phyloP scores from a whole-genome alignment of 1,140 invertebrate genomes.

The Solenopsis fugax region DNA sequence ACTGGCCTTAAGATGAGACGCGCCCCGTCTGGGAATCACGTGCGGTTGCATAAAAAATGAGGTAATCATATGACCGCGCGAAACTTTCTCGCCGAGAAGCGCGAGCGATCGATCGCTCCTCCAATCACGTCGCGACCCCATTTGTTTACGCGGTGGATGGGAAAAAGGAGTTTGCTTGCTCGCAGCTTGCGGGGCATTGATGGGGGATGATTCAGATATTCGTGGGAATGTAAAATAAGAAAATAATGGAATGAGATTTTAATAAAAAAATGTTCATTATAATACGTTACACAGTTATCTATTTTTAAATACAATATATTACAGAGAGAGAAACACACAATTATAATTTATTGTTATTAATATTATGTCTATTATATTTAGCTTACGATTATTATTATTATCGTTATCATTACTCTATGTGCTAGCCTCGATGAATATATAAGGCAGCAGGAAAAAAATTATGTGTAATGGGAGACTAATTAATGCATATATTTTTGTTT shows the following conservation, averaged over 20 bases:
- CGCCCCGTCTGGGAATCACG: not conserved
- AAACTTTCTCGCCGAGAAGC: not conserved
- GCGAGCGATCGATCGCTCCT: not conserved
- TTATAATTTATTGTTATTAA: slow-evolving; percentile 86
- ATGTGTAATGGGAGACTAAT: slow-evolving; percentile 84
- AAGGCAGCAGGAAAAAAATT: slow-evolving; percentile 80
- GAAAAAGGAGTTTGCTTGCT: not conserved
- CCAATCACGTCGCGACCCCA: not conserved
- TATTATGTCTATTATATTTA: slow-evolving; percentile 85
- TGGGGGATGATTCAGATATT: not conserved
- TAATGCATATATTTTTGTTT: slow-evolving; percentile 68
- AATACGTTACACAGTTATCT: slow-evolving; percentile 82
- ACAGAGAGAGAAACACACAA: slow-evolving; percentile 85
- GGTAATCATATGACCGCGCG: not conserved
- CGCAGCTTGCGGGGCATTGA: not conserved
- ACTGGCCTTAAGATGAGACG: too few species aligned
- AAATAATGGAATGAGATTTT: slow-evolving; percentile 74
- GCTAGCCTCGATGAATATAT: slow-evolving; percentile 82
- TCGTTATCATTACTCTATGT: slow-evolving; percentile 81
- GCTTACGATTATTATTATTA: slow-evolving; percentile 81
- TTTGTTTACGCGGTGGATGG: not conserved
- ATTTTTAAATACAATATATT: slow-evolving; percentile 86
- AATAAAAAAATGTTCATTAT: slow-evolving; percentile 78
- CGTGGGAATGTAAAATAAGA: slow-evolving; percentile 67
- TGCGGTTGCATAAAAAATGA: slow-evolving; percentile 11